A percentile compares a stretch with the other conserved stretches of the same genome.
phyloP scores from a whole-genome alignment of 2,797 vertebrate species.

The Sardinella longiceps region DNA sequence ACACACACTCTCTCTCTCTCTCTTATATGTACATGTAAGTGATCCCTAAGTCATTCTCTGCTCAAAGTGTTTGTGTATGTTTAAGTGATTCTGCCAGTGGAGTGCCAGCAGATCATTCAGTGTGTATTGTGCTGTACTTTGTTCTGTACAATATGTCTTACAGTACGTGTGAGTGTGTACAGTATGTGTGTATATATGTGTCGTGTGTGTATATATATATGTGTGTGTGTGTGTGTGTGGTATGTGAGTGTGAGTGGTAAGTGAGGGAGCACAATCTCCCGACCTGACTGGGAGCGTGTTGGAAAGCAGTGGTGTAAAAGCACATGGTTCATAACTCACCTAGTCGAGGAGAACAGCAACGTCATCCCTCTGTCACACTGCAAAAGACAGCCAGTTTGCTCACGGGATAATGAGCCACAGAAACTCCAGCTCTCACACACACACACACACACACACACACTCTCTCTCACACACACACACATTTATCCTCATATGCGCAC shows the following conservation, averaged over 20 bases:
- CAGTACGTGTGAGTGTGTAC: not conserved
- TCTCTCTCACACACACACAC: not conserved
- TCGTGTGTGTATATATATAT: too few relatives aligned
- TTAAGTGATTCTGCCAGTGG: not conserved
- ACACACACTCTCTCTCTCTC: too few relatives aligned
- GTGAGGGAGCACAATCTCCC: not conserved
- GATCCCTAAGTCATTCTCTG: not conserved
- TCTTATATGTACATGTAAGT: not conserved
- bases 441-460: not conserved
- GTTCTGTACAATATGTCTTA: not conserved
- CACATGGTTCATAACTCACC: not conserved
- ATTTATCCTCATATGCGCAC: not conserved
- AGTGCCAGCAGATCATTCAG: not conserved
- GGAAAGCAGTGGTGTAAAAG: not conserved
- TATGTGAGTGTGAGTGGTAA: not conserved
- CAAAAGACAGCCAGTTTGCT: not conserved
- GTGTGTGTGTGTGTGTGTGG: too few relatives aligned
- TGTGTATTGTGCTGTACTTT: not conserved
- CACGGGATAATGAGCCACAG: slow-evolving; percentile 12
- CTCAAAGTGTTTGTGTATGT: not conserved
- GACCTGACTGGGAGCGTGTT: not conserved
- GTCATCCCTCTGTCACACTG: not conserved
- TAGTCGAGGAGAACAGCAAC: not conserved
- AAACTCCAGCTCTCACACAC: not conserved
- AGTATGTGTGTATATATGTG: too few relatives aligned